A percentile compares a stretch with the other conserved stretches of the same genome.
Conservation (phyloP, 64 coral and sea anemone genomes). For the Montipora sp. region DNA sequence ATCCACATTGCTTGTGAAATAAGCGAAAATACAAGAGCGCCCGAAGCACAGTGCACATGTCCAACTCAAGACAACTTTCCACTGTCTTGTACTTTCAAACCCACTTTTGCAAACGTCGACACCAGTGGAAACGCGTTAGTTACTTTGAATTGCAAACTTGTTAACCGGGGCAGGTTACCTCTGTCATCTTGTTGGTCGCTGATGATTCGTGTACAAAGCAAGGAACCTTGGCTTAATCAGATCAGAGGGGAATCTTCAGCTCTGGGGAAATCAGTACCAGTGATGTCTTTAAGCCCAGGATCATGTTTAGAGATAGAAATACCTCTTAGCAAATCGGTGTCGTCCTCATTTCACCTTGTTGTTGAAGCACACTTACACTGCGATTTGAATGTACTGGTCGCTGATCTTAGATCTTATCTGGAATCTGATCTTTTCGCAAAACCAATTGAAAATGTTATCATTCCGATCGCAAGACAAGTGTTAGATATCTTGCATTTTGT, state of each 20-base stretch:
- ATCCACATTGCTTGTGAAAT: conserved; percentile 29
- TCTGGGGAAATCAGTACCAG: neutral
- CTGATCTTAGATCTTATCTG: neutral
- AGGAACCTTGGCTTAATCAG: conserved; percentile 13
- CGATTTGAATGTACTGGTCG: conserved; percentile 14
- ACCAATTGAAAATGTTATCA: neutral
- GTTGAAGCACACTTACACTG: neutral
- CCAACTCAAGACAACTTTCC: neutral
- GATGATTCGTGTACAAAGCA: conserved; percentile 11
- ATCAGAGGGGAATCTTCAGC: neutral
- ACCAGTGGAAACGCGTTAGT: neutral
- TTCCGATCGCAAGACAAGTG: neutral
- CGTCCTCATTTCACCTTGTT: conserved; percentile 30
- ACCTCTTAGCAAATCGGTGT: conserved; percentile 1
- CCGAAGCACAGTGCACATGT: neutral
- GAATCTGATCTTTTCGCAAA: neutral
- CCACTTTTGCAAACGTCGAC: neutral
- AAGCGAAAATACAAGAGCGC: neutral
- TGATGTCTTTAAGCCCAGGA: conserved; percentile 14
- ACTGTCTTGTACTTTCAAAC: neutral
- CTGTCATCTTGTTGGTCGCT: conserved; percentile 24
- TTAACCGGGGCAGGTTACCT: conserved; percentile 13
- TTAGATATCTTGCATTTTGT: conserved; percentile 23
- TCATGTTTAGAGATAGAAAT: neutral
- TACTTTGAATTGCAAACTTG: conserved; percentile 26